phyloP scores from a whole-genome alignment of 2,113 vertebrate species.

The Barbus barbus region DNA sequence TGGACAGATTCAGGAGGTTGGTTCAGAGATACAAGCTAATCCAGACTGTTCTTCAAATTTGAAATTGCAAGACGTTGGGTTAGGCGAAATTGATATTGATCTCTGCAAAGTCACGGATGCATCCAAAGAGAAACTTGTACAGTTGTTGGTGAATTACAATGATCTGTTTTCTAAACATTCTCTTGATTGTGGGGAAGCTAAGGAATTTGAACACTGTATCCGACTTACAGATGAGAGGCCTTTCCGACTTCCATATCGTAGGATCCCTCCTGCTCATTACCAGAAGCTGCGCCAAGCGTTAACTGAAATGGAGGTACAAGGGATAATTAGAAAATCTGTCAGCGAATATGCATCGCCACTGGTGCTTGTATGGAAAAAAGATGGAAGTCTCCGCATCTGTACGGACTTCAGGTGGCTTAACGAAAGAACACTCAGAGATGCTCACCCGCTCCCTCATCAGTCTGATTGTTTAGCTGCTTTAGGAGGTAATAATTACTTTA shows the following conservation, averaged over 20 bases:
- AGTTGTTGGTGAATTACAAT: neutral
- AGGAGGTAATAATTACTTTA: too few species aligned
- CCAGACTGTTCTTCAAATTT: neutral
- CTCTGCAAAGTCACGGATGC: neutral
- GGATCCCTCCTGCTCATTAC: neutral
- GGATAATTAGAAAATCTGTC: neutral
- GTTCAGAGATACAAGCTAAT: neutral
- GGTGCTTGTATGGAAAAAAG: too few species aligned
- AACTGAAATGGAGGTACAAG: neutral
- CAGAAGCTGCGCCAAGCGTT: neutral
- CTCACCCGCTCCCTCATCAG: too few species aligned
- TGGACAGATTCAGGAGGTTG: neutral
- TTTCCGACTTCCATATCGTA: neutral
- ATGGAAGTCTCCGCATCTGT: too few species aligned
- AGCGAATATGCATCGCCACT: neutral
- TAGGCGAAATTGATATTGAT: neutral
- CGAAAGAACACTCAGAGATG: too few species aligned
- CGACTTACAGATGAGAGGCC: neutral
- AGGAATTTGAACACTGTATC: neutral
- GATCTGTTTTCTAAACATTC: neutral
- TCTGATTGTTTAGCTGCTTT: too few species aligned
- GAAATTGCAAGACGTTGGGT: neutral
- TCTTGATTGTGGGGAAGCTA: neutral
- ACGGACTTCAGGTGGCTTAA: too few species aligned
- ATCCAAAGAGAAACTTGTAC: neutral